Conservation (phyloP, 2,797 vertebrate species). For the Sciaenops ocellatus region DNA sequence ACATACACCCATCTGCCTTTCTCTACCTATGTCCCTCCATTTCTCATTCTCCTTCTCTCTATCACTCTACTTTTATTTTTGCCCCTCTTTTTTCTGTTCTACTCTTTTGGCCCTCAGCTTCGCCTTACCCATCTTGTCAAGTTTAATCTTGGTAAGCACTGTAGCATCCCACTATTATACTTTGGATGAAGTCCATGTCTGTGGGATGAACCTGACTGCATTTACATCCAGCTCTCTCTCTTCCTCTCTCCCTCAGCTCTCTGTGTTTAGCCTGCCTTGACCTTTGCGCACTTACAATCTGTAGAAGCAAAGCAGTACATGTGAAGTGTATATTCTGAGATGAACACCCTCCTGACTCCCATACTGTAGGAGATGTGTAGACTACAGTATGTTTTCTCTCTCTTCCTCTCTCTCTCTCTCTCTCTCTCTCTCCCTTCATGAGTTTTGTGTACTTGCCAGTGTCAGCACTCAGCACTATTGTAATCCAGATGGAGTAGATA, state of each 20-base stretch:
- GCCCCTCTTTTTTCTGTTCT: neutral
- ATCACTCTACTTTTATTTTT: neutral
- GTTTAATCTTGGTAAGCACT: slow-evolving; percentile 28
- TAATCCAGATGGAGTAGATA: slow-evolving; percentile 5
- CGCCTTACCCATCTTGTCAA: slow-evolving; percentile 18
- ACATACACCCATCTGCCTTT: slow-evolving; percentile 7
- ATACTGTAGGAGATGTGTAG: neutral
- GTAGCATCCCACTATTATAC: slow-evolving; percentile 19
- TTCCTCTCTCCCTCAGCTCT: neutral
- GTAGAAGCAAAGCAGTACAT: slow-evolving; percentile 13
- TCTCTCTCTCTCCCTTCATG: too few relatives aligned
- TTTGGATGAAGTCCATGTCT: slow-evolving; percentile 22
- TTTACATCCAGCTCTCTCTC: slow-evolving; percentile 21
- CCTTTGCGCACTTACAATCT: slow-evolving; percentile 22
- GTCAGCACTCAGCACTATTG: neutral
- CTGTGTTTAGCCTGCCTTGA: slow-evolving; percentile 18
- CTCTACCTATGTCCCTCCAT: neutral
- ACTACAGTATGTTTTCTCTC: neutral
- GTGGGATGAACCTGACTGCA: slow-evolving; percentile 25
- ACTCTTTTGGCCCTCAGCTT: slow-evolving; percentile 1
- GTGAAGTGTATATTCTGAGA: slow-evolving; percentile 23
- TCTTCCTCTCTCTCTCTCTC: too few relatives aligned
- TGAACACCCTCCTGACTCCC: slow-evolving; percentile 4
- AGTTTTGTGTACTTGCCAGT: neutral
- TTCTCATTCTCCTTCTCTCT: neutral